These are phyloP conservation scores for Andrena marginata DNA, from an alignment of 2,888 invertebrate genomes.

Conservation along the genomic window DNA sequence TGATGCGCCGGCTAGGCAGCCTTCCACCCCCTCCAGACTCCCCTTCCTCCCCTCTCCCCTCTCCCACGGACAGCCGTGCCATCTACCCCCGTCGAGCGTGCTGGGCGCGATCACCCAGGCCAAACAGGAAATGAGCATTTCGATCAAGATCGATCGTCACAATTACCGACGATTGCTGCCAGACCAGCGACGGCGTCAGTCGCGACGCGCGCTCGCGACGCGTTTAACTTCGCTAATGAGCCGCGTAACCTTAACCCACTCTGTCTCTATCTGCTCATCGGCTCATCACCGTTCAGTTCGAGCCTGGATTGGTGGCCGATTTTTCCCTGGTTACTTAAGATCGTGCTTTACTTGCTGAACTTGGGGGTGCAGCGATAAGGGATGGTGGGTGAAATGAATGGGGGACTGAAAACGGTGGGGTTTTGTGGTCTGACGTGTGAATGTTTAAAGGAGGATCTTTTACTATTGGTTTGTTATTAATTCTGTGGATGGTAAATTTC, in stretches of 20 bases:
- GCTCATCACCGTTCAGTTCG: conserved; percentile 53
- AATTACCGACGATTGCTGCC: conserved; percentile 79
- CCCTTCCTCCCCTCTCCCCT: conserved; percentile 58
- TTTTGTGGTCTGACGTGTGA: background rate
- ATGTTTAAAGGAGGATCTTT: background rate
- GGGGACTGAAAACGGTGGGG: background rate
- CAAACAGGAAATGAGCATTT: conserved; percentile 84
- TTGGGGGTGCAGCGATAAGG: background rate
- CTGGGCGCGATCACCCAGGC: conserved; percentile 72
- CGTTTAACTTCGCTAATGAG: conserved; percentile 72
- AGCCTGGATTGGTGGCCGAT: conserved; percentile 62
- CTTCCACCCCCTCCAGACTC: conserved; percentile 73
- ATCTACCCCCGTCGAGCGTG: conserved; percentile 18
- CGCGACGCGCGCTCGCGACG: conserved; percentile 58
- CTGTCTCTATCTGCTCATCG: conserved; percentile 29
- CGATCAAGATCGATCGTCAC: conserved; percentile 84
- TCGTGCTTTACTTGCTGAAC: background rate
- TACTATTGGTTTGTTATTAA: background rate
- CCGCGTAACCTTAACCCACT: conserved; percentile 73
- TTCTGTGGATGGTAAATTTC: background rate
- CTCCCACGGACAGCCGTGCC: conserved; percentile 17
- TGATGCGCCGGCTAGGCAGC: conserved; percentile 82
- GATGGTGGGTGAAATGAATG: background rate
- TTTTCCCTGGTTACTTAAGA: conserved; percentile 22
- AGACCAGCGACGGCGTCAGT: conserved; percentile 57